Conservation (phyloP, 2,888 invertebrate genomes). For the Pediacus dermestoides region DNA sequence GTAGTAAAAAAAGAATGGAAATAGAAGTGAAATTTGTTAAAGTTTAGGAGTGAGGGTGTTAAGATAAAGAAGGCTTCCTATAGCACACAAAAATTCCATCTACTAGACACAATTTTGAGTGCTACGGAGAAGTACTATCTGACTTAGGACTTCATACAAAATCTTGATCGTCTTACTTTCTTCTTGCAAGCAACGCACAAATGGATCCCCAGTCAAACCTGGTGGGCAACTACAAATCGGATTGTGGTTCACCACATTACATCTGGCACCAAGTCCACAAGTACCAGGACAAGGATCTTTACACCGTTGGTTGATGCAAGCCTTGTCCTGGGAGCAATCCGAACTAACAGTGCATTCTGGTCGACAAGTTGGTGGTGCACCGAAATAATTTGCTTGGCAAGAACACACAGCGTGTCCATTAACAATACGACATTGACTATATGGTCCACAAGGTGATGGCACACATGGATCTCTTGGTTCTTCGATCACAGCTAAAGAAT, state of each 20-base stretch:
- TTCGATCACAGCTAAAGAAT: conserved; percentile 33
- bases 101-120: too few relatives aligned
- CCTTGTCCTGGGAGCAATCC: conserved; percentile 75
- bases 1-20: neutral
- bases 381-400: conserved; percentile 73
- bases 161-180: conserved; percentile 58
- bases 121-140: too few relatives aligned
- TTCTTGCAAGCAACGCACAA: conserved; percentile 66
- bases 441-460: conserved; percentile 76
- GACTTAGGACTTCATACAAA: too few relatives aligned
- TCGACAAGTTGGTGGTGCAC: conserved; percentile 70
- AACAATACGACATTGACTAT: conserved; percentile 70
- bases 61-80: too few relatives aligned
- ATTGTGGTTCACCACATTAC: conserved; percentile 80
- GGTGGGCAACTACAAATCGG: conserved; percentile 78
- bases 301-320: conserved; percentile 78
- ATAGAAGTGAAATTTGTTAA: neutral
- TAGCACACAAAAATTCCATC: too few relatives aligned
- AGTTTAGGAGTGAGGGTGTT: neutral
- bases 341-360: conserved; percentile 82
- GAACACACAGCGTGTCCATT: conserved; percentile 77
- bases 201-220: conserved; percentile 77
- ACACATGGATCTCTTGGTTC: conserved; percentile 56
- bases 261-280: conserved; percentile 79
- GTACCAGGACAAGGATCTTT: conserved; percentile 77